Evolutionary conservation across 37 sponge, comb jelly and placozoan species (phyloP).

Genomic region (Eunapius fragilis): DNA sequence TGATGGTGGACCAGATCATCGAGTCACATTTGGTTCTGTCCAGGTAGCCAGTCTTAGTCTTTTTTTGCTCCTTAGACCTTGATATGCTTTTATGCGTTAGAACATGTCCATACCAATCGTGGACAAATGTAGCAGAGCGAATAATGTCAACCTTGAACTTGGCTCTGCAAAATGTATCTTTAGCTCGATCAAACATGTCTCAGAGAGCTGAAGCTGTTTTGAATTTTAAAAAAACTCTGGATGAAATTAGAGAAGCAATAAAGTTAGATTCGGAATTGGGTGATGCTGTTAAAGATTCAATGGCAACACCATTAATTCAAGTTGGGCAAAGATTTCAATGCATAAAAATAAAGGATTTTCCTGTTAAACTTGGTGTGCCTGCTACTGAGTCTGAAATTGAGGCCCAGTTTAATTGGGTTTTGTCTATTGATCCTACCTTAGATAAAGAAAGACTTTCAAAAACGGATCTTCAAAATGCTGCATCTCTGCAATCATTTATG

Average conservation of each 20-base stretch:
- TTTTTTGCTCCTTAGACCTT: constrained; percentile 19
- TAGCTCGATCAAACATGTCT: constrained; percentile 16
- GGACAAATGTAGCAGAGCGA: constrained; percentile 34
- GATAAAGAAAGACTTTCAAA: not conserved
- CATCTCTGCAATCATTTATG: not conserved
- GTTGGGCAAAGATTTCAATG: not conserved
- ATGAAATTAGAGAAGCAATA: not conserved
- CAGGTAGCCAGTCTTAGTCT: not conserved
- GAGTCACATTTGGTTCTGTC: constrained; percentile 41
- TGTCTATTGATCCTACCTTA: not conserved
- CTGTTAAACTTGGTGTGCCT: not conserved
- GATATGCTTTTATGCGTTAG: constrained; percentile 23
- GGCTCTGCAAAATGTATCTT: constrained; percentile 34
- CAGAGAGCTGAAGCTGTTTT: no score
- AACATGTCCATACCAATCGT: constrained; percentile 36
- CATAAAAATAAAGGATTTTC: not conserved
- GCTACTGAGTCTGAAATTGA: not conserved
- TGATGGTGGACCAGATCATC: constrained; percentile 21
- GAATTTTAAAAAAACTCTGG: not conserved
- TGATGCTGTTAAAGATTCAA: not conserved
- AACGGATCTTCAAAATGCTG: not conserved
- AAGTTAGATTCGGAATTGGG: not conserved
- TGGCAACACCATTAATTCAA: not conserved
- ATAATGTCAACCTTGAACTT: constrained; percentile 32
- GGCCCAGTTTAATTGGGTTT: not conserved